Evolutionary conservation across 2,888 invertebrate genomes (phyloP).

Genomic region (Pelosia muscerda): DNA sequence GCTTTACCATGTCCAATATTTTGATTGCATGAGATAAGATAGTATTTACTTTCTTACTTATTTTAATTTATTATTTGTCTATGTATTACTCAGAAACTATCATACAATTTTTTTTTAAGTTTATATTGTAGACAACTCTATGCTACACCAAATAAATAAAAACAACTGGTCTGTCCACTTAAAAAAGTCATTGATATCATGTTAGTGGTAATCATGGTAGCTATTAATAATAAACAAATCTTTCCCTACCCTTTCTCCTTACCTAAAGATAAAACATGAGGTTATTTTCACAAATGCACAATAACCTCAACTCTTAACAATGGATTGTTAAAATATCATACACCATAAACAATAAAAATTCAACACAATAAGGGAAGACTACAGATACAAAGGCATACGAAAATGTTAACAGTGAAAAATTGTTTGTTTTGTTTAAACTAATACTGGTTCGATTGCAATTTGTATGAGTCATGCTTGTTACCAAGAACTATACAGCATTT

Average conservation of each 20-base stretch:
- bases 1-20: background rate
- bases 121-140: background rate
- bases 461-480: conserved; percentile 42
- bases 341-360: background rate
- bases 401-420: conserved; percentile 7
- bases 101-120: background rate
- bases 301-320: background rate
- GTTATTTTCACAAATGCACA: background rate
- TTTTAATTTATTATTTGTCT: background rate
- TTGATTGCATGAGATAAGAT: background rate
- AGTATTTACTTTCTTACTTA: background rate
- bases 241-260: background rate
- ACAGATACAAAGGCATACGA: background rate
- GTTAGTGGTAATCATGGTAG: background rate
- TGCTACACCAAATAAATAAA: background rate
- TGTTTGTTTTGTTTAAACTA: background rate
- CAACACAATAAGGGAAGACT: background rate
- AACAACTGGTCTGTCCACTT: too few relatives aligned
- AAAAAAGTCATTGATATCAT: background rate
- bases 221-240: background rate
- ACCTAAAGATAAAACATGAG: background rate
- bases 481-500: conserved; percentile 27
- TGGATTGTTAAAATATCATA: background rate
- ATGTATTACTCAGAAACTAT: background rate
- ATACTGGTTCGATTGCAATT: conserved; percentile 19